Evolutionary conservation across 1,140 invertebrate species (phyloP).

Genomic region (Pseudomyrmex gracilis): DNA sequence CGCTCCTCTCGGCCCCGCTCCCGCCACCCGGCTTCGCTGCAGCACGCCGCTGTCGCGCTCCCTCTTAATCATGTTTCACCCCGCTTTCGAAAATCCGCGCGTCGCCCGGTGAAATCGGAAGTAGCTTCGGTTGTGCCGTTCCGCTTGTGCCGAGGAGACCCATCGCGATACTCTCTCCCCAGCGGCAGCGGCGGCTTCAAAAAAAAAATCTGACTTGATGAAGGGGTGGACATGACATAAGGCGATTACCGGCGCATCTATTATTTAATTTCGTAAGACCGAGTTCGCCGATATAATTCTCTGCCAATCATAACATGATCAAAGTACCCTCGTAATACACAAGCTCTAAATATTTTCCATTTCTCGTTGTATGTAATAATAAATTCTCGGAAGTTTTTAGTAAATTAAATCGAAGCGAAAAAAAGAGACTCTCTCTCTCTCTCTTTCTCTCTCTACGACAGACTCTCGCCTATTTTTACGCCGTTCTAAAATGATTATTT

Average conservation of each 20-base stretch:
- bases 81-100: slow-evolving; percentile 70
- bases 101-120: slow-evolving; percentile 60
- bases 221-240: background rate
- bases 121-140: slow-evolving; percentile 20
- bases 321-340: background rate
- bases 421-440: background rate
- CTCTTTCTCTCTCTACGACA: no score
- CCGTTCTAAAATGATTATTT: slow-evolving; percentile 14
- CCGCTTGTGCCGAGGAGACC: background rate
- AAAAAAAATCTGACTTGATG: slow-evolving; percentile 39
- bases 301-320: background rate
- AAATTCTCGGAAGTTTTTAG: background rate
- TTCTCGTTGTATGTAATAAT: background rate
- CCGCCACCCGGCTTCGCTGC: slow-evolving; percentile 23
- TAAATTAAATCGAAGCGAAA: background rate
- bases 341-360: background rate
- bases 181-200: background rate
- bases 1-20: slow-evolving; percentile 63
- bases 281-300: background rate
- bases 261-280: slow-evolving; percentile 6
- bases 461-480: no score
- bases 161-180: slow-evolving; percentile 6
- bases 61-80: slow-evolving; percentile 73
- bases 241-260: slow-evolving; percentile 1
- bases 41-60: slow-evolving; percentile 57